phyloP scores from a whole-genome alignment of 2,797 vertebrate genomes.

The Alca torda region DNA sequence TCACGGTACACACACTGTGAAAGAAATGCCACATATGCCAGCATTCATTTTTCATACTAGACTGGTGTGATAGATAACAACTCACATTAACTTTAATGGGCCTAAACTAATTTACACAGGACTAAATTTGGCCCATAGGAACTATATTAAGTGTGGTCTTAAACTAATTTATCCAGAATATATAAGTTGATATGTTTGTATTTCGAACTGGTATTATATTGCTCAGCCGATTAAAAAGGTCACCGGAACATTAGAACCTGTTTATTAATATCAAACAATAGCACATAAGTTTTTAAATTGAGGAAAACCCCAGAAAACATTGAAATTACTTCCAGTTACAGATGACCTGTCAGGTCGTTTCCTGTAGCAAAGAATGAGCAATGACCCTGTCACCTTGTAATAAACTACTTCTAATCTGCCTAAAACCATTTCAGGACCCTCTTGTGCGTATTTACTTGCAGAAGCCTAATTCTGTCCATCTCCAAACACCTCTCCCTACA shows the following conservation, averaged over 20 bases:
- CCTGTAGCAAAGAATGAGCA: background rate
- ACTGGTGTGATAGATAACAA: background rate
- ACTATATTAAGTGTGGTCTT: background rate
- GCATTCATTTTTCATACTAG: background rate
- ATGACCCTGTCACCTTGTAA: background rate
- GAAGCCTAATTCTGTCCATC: background rate
- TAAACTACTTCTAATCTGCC: conserved; percentile 12
- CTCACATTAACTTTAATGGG: background rate
- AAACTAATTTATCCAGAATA: background rate
- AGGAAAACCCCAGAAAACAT: background rate
- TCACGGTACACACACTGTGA: background rate
- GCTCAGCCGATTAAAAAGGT: background rate
- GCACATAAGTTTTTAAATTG: background rate
- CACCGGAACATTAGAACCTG: background rate
- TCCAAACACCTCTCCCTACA: background rate
- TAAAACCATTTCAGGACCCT: background rate
- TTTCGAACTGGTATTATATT: background rate
- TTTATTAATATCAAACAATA: background rate
- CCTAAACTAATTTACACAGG: background rate
- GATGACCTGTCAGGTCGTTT: background rate
- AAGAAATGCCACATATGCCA: background rate
- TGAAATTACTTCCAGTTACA: background rate
- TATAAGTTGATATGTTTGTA: background rate
- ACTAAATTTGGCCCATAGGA: conserved; percentile 6
- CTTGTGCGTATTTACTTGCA: background rate